These are phyloP conservation scores for Megalops atlanticus DNA, from an alignment of 2,113 vertebrate genomes.

Conservation along the genomic window DNA sequence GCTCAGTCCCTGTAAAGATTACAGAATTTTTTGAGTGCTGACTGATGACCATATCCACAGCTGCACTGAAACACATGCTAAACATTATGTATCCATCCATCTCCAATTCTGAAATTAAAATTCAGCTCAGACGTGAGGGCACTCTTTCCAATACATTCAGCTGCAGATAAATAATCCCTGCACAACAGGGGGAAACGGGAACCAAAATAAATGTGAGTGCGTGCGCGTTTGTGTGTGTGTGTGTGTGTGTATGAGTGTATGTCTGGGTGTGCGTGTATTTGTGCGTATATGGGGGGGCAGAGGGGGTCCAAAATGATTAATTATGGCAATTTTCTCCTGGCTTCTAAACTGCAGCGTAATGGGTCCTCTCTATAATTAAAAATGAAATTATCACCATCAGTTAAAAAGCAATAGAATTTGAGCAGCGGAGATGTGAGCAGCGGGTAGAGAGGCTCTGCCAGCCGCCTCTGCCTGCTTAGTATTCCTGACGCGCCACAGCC, in stretches of 20 bases:
- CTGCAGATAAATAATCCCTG: slow-evolving; percentile 11
- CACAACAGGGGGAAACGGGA: neutral
- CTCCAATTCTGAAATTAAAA: too few species aligned
- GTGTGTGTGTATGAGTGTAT: too few species aligned
- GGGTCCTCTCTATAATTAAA: slow-evolving; percentile 34
- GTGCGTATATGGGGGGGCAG: too few species aligned
- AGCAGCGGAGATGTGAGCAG: neutral
- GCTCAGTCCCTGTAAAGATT: neutral
- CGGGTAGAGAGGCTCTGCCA: neutral
- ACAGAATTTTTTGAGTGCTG: neutral
- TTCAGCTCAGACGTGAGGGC: neutral
- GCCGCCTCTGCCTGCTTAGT: slow-evolving; percentile 11
- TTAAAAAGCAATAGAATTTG: slow-evolving; percentile 20
- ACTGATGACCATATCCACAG: neutral
- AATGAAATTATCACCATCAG: slow-evolving; percentile 35
- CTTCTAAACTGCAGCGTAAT: slow-evolving; percentile 31
- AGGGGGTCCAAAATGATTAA: slow-evolving; percentile 21
- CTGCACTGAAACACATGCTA: slow-evolving; percentile 1
- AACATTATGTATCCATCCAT: slow-evolving; percentile 3
- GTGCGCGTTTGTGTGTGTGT: too few species aligned
- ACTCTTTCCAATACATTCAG: neutral
- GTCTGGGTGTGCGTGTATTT: too few species aligned
- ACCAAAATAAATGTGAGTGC: slow-evolving; percentile 23
- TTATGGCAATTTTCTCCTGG: slow-evolving; percentile 31
- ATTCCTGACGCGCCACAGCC: slow-evolving; percentile 14